A percentile compares a stretch with the other conserved stretches of the same genome.
phyloP scores from a whole-genome alignment of 2,113 vertebrate genomes.

The Zootoca vivipara region DNA sequence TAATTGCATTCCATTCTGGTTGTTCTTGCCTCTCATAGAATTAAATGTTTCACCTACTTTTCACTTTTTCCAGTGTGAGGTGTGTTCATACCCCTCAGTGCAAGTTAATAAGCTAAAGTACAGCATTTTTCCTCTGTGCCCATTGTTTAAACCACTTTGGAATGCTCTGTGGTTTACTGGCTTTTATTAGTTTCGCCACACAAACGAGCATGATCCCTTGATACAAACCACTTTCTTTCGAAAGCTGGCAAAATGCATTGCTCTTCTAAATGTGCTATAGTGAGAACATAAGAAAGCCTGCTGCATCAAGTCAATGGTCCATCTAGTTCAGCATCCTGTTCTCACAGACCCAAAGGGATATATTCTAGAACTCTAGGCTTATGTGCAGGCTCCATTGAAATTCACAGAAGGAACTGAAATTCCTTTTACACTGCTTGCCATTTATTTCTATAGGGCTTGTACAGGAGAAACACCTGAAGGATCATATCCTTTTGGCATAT shows the following conservation, averaged over 20 bases:
- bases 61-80: neutral
- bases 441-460: neutral
- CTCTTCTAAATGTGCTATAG: neutral
- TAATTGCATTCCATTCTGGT: conserved; percentile 13
- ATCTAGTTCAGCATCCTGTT: neutral
- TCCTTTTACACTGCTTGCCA: neutral
- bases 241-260: neutral
- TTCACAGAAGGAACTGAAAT: no score
- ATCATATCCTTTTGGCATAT: neutral
- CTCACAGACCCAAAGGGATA: neutral
- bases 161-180: neutral
- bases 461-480: neutral
- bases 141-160: neutral
- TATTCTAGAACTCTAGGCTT: neutral
- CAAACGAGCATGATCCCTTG: neutral
- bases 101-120: neutral
- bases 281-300: no score
- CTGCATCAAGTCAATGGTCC: no score
- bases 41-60: neutral
- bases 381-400: neutral
- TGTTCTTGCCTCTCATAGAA: neutral
- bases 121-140: neutral
- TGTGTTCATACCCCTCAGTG: neutral
- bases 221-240: neutral
- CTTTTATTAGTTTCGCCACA: neutral